Evolutionary conservation across 2,797 vertebrate genomes (phyloP).

Genomic region (Margarornis squamiger): DNA sequence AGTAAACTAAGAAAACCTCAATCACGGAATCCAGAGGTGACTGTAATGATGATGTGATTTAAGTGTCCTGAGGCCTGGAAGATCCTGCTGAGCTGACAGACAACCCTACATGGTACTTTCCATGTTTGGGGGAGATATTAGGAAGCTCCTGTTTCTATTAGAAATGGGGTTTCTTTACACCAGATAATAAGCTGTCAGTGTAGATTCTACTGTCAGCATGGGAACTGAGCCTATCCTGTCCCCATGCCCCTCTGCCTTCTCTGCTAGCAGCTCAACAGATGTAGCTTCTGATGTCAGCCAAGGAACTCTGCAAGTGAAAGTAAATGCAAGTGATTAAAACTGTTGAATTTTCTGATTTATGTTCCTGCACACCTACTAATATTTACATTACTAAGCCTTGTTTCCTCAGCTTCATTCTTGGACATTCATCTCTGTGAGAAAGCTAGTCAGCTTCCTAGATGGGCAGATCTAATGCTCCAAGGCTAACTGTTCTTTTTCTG

Average conservation of each 20-base stretch:
- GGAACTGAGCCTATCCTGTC: not conserved
- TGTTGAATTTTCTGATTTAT: not conserved
- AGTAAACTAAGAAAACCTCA: not conserved
- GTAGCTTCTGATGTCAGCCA: not conserved
- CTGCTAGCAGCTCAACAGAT: not conserved
- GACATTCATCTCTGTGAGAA: not conserved
- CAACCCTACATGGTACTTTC: not conserved
- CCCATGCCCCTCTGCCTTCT: not conserved
- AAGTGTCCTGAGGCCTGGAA: not conserved
- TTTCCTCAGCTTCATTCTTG: not conserved
- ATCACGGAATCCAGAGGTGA: not conserved
- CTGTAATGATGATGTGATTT: not conserved
- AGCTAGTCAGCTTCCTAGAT: not conserved
- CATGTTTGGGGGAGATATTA: not conserved
- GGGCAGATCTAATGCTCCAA: not conserved
- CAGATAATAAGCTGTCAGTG: not conserved
- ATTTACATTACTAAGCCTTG: conserved; percentile 11
- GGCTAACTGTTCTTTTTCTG: conserved; percentile 3
- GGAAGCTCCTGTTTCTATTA: not conserved
- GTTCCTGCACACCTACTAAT: not conserved
- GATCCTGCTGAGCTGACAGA: not conserved
- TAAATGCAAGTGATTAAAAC: not conserved
- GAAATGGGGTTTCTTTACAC: not conserved
- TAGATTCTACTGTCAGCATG: not conserved
- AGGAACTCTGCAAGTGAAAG: not conserved